phyloP scores from a whole-genome alignment of 2,888 invertebrate species.

The Orthonychiurus folsomi region DNA sequence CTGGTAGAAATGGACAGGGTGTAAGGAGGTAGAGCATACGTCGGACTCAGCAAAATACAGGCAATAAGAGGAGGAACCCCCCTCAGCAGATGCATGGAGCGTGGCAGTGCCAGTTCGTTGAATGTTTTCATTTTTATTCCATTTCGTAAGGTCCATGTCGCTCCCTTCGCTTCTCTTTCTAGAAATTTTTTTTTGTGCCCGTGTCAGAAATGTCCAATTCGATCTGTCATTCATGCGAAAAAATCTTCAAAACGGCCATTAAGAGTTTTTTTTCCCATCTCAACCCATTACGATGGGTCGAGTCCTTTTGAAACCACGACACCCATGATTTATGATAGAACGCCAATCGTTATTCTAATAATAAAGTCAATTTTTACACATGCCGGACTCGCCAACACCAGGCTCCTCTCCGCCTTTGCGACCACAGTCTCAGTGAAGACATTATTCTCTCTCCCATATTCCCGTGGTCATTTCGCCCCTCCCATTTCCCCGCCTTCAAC shows the following conservation, averaged over 20 bases:
- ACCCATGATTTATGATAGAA: conserved; percentile 25
- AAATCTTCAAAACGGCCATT: conserved; percentile 32
- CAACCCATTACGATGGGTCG: conserved; percentile 22
- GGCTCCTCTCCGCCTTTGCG: not conserved
- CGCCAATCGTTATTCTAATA: conserved; percentile 27
- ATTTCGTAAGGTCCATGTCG: too few relatives aligned
- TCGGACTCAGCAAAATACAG: conserved; percentile 11
- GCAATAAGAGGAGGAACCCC: not conserved
- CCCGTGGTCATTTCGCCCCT: not conserved
- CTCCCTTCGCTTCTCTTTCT: conserved; percentile 9
- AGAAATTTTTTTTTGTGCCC: not conserved
- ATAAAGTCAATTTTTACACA: conserved; percentile 30
- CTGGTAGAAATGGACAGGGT: not conserved
- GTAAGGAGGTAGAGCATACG: not conserved
- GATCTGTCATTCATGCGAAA: conserved; percentile 33
- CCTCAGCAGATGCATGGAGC: conserved; percentile 15
- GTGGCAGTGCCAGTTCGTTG: conserved; percentile 21
- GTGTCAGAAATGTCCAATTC: conserved; percentile 27
- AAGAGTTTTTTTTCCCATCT: conserved; percentile 25
- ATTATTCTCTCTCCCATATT: not conserved
- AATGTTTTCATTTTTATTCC: conserved; percentile 24
- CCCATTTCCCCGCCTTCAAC: conserved; percentile 9
- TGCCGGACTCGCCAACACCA: conserved; percentile 8
- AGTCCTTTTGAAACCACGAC: conserved; percentile 16
- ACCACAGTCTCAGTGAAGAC: not conserved